These are phyloP conservation scores for Aleiodes testaceus DNA, from an alignment of 2,888 invertebrate genomes.

Conservation along the genomic window DNA sequence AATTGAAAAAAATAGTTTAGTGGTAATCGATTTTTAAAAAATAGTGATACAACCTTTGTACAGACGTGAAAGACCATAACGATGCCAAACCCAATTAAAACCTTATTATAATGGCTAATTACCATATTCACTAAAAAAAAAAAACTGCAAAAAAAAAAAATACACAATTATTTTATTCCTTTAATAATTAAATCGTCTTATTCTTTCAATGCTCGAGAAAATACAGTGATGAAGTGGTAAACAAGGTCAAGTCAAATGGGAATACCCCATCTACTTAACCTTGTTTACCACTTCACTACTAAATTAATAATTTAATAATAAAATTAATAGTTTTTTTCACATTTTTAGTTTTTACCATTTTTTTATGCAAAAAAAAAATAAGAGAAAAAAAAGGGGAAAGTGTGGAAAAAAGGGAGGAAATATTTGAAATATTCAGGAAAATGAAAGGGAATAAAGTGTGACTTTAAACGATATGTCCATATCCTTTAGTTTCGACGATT, in stretches of 20 bases:
- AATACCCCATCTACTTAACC: no score
- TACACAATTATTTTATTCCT: constrained; percentile 59
- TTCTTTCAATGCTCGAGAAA: constrained; percentile 8
- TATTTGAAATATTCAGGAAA: constrained; percentile 22
- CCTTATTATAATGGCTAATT: constrained; percentile 60
- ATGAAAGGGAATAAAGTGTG: constrained; percentile 21
- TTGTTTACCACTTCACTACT: no score
- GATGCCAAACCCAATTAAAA: constrained; percentile 69
- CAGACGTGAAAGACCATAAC: constrained; percentile 65
- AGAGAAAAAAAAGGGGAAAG: not conserved
- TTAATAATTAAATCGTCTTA: constrained; percentile 49
- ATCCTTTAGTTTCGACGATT: constrained; percentile 24
- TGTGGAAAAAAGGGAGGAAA: constrained; percentile 1
- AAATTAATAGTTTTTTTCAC: no score
- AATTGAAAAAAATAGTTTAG: constrained; percentile 1
- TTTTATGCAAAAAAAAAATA: not conserved
- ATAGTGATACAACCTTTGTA: constrained; percentile 61
- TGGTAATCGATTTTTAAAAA: constrained; percentile 17
- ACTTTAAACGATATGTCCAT: constrained; percentile 43
- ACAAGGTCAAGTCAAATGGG: no score
- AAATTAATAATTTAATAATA: no score
- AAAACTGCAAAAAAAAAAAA: no score
- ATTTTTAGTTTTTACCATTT: no score
- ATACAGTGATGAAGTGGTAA: no score
- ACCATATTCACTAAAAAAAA: constrained; percentile 54